Evolutionary conservation across 2,113 vertebrate species (phyloP), one percentile per base, ranked within the genome.

Genomic region (Microtus pennsylvanicus): DNA sequence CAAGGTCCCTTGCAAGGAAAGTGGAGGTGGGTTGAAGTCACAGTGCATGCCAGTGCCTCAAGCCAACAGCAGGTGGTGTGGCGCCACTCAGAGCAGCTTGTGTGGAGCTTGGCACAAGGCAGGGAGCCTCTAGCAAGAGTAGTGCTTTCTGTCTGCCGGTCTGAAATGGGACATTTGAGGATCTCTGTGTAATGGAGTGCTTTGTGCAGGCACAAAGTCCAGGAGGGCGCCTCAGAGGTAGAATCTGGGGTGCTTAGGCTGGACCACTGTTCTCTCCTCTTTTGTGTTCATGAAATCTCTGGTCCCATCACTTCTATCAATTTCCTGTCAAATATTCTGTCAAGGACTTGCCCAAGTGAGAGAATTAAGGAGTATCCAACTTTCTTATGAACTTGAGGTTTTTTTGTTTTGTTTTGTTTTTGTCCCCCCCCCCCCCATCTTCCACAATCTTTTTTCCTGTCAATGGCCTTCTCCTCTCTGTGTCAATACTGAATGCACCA

Each of bases 31-130:
- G 12, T 17, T n/a, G 19, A 30, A 52, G 26, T n/a, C 12, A 55
- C 1, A 1, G 12, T 8, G 0, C 63, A 13, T 0, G 0, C 33
- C 55, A 33, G 42, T 90, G 76, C 65, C 65, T 72, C 24, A 26
- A 5, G 47, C 63, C 80, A 91, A 45, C 92, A 89, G 85, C 90
- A 76, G 55, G 45, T 70, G 93, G 89, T 8, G 85, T 19, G 3
- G 35, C 22, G 24, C 50, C 47, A 19, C 8, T 81, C 76, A 72
- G 50, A 80, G 55, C n/a, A 38, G 45, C 33, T 75, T n/a, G 45
- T 35, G 1, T 28, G 52, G 65, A 35, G 7, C 69, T 65, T 42
- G 81, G 26, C 50, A 5, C 24, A 3, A 47, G 42, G 55, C 24
- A 22, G 13, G 26, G 6, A 1, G 1, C 28, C 45, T n/a, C 65